Evolutionary conservation across 2,113 vertebrate genomes (phyloP), one percentile per base, ranked within the genome.

Genomic region (Anser brachyrhynchus): DNA sequence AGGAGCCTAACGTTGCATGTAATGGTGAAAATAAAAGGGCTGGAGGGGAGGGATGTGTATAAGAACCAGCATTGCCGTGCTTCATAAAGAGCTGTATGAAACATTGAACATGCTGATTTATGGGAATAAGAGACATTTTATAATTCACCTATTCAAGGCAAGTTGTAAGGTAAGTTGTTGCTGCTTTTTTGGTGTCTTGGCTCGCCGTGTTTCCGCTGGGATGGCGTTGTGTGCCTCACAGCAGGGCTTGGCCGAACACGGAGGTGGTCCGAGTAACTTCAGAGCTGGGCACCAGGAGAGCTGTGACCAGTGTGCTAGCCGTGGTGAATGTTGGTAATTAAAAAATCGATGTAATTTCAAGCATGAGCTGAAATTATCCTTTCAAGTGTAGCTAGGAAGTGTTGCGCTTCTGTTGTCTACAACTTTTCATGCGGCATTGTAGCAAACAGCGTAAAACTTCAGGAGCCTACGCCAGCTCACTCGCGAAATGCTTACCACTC

Each of bases 401-500:
- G 33, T 28, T 25, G 5, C 4, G 2, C 46, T 77, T 28, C 7
- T 11, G 11, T 29, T 46, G 49, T 8, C 28, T 20, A 17, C 64
- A 59, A 19, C 59, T 55, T 55, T 4, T 33, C n/a, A 18, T 0
- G 3, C 1, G 8, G 33, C 6, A 3, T 9, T 21, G 12, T 1
- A 41, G 17, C 1, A 26, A 86, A 15, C 11, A 15, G 5, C 6
- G 37, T 25, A 4, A 37, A 73, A 29, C 12, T 13, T 33, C 0
- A 4, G 37, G 72, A 4, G 11, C 13, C 17, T 19, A 10, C 9
- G 1, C 44, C 15, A n/a, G 15, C 37, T 31, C 18, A 41, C 7
- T 69, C 25, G 77, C 39, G 7, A 8, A 67, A 21, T 12, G 6
- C 55, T 69, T n/a, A 11, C 43, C 4, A 0, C 55, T 51, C n/a